Conservation (phyloP, 2,797 vertebrate genomes). For the Sebastes glaucus region DNA sequence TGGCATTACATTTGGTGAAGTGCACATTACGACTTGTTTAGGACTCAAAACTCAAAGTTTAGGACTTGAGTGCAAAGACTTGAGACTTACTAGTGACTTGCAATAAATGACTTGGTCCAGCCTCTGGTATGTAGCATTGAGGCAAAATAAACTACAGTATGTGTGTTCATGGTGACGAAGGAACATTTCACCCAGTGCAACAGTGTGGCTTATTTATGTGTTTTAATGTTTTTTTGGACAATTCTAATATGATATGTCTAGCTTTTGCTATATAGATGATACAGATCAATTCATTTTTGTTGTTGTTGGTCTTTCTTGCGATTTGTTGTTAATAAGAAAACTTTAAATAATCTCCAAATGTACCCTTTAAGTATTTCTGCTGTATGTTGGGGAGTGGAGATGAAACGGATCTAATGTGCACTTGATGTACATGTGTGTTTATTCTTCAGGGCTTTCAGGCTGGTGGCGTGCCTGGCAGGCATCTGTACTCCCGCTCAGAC, state of each 20-base stretch:
- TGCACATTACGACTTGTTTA: too few species aligned
- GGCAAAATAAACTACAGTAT: neutral
- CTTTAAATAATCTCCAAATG: neutral
- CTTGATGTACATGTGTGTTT: slow-evolving; percentile 20
- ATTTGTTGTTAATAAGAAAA: neutral
- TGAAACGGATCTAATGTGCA: neutral
- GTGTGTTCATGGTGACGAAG: neutral
- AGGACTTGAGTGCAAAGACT: too few species aligned
- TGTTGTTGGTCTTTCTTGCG: neutral
- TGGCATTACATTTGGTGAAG: too few species aligned
- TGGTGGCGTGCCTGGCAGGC: slow-evolving; percentile 59
- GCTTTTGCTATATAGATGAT: neutral
- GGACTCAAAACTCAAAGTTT: too few species aligned
- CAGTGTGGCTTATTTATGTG: neutral
- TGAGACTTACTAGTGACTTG: too few species aligned
- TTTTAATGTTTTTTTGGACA: neutral
- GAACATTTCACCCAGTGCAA: neutral
- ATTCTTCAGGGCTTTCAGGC: slow-evolving; percentile 72
- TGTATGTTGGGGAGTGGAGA: neutral
- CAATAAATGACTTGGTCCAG: too few species aligned
- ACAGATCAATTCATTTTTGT: neutral
- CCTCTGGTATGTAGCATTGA: neutral
- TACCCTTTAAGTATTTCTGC: neutral
- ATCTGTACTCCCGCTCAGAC: slow-evolving; percentile 83
- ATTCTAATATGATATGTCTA: neutral